phyloP scores from a whole-genome alignment of 2,888 invertebrate genomes.

The Apantesis nais region DNA sequence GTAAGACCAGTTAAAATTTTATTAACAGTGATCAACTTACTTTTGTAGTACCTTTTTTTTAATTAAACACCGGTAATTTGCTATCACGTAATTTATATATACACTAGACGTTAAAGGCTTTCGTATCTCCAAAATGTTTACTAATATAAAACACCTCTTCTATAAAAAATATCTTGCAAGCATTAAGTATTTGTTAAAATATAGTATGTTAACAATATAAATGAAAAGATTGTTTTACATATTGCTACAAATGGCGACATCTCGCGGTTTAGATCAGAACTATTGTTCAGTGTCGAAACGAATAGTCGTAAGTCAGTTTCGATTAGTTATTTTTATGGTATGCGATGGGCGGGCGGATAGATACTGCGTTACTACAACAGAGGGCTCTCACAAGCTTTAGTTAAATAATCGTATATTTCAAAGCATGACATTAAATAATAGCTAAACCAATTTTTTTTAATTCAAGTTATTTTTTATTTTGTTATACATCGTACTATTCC shows the following conservation, averaged over 20 bases:
- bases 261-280: slow-evolving; percentile 27
- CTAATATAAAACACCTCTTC: too few species aligned
- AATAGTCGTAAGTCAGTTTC: neutral
- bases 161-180: neutral
- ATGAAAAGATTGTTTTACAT: neutral
- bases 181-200: too few species aligned
- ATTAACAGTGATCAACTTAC: too few species aligned
- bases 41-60: too few species aligned
- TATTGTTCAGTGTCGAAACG: slow-evolving; percentile 27
- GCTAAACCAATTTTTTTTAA: neutral
- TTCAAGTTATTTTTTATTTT: too few species aligned
- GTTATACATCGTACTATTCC: neutral
- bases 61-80: too few species aligned
- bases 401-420: neutral
- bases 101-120: neutral
- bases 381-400: slow-evolving; percentile 28
- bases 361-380: slow-evolving; percentile 22
- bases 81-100: too few species aligned
- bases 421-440: neutral
- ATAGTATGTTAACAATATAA: neutral
- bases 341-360: slow-evolving; percentile 30
- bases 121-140: too few species aligned
- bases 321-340: slow-evolving; percentile 17
- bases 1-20: too few species aligned
- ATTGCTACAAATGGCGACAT: slow-evolving; percentile 24